Evolutionary conservation across 2,113 vertebrate species (phyloP).

Genomic region (Octodon degus): DNA sequence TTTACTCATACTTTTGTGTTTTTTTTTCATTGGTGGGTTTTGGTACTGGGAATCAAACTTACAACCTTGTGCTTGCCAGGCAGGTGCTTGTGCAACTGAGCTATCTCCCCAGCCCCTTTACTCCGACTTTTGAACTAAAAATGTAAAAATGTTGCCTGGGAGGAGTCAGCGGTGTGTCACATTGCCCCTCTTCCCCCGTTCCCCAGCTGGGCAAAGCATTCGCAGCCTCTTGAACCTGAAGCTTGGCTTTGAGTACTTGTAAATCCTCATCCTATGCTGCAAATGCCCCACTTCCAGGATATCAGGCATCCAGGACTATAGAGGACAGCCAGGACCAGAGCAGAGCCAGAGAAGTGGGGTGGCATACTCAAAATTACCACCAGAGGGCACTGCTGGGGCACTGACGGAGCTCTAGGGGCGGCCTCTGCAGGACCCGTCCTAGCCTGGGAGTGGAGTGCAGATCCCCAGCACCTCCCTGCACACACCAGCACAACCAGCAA

Average conservation of each 20-base stretch:
- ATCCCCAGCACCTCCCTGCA: neutral
- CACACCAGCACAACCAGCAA: neutral
- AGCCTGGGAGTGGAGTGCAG: neutral
- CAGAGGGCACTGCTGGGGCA: conserved; percentile 62
- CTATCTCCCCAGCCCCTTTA: no score
- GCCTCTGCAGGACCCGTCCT: neutral
- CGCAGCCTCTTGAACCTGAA: neutral
- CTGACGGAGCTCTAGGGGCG: fast-evolving
- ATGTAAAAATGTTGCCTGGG: neutral
- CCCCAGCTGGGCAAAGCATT: neutral
- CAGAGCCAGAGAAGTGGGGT: neutral
- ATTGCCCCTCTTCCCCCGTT: fast-evolving
- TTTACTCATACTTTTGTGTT: neutral
- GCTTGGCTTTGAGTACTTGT: neutral
- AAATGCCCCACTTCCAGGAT: fast-evolving
- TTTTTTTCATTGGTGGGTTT: no score
- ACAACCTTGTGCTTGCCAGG: no score
- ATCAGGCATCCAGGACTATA: neutral
- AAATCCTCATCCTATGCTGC: neutral
- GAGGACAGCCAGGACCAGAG: neutral
- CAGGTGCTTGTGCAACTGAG: no score
- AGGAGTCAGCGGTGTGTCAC: neutral
- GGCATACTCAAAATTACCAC: conserved; percentile 11
- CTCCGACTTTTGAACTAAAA: neutral
- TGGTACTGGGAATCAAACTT: no score